Percentiles rank a stretch among this genome's conserved stretches.
Conservation (phyloP, 2,113 vertebrate species). For the Prolemur simus region DNA sequence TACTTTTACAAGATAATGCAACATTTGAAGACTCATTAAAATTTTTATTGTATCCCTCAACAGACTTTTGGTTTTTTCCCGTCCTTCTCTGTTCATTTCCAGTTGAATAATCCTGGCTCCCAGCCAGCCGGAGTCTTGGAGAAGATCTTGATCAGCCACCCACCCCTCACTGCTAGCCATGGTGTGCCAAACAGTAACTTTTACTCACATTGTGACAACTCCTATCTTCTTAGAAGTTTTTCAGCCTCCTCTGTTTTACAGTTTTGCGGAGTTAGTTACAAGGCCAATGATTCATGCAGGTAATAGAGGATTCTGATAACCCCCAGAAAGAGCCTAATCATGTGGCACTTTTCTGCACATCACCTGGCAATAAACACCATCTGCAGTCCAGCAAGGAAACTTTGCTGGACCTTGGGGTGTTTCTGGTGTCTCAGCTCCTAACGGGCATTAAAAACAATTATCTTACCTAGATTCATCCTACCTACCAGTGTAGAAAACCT, state of each 20-base stretch:
- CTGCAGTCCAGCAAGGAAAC: not conserved
- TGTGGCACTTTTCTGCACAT: not conserved
- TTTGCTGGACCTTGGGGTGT: not conserved
- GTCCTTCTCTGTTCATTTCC: slow-evolving; percentile 37
- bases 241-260: not conserved
- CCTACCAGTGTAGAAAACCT: not conserved
- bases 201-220: not conserved
- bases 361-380: not conserved
- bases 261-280: not conserved
- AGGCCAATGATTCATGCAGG: not conserved
- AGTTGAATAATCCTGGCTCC: slow-evolving; percentile 52
- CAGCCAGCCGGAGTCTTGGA: not conserved
- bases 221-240: not conserved
- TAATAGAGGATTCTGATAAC: not conserved
- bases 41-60: slow-evolving; percentile 9
- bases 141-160: slow-evolving; percentile 5
- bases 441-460: not conserved
- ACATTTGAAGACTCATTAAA: slow-evolving; percentile 47
- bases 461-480: not conserved
- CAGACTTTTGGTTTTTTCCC: slow-evolving; percentile 21
- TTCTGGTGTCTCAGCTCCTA: not conserved
- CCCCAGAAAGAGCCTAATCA: not conserved
- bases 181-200: slow-evolving; percentile 30
- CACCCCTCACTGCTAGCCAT: not conserved
- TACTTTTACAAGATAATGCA: slow-evolving; percentile 53